Percentiles rank a stretch among this genome's conserved stretches.
These are phyloP conservation scores for Lingula anatina DNA, from an alignment of 2,888 invertebrate genomes.

Conservation along the genomic window DNA sequence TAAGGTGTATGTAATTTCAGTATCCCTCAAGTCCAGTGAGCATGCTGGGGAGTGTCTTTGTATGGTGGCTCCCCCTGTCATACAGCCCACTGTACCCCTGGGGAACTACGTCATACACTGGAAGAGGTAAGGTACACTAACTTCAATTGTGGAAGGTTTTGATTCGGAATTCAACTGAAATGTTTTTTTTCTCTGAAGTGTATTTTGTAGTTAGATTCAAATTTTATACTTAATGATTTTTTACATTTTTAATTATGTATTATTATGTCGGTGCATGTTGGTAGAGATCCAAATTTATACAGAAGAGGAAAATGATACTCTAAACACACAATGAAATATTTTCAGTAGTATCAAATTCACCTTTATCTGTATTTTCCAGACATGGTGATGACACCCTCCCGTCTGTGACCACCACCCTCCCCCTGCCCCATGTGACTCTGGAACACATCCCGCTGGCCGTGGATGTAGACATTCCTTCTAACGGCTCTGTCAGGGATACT, in stretches of 20 bases:
- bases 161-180: no score
- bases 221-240: no score
- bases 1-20: slow-evolving; percentile 21
- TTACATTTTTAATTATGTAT: no score
- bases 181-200: no score
- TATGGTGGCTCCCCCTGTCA: slow-evolving; percentile 30
- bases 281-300: no score
- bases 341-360: no score
- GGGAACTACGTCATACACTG: slow-evolving; percentile 47
- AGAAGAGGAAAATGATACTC: no score
- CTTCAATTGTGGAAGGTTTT: no score
- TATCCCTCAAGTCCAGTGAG: slow-evolving; percentile 41
- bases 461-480: slow-evolving; percentile 60
- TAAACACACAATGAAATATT: no score
- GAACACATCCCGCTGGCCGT: slow-evolving; percentile 50
- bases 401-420: slow-evolving; percentile 34
- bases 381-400: slow-evolving; percentile 21
- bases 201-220: no score
- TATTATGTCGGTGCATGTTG: no score
- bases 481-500: slow-evolving; percentile 63
- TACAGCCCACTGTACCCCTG: slow-evolving; percentile 36
- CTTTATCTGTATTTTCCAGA: slow-evolving; percentile 19
- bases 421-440: slow-evolving; percentile 45
- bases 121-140: slow-evolving; percentile 36
- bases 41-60: slow-evolving; percentile 49